Percentiles rank a stretch among this genome's conserved stretches.
phyloP scores from a whole-genome alignment of 2,888 invertebrate species.

The Pseudococcus jackbeardsleyi region DNA sequence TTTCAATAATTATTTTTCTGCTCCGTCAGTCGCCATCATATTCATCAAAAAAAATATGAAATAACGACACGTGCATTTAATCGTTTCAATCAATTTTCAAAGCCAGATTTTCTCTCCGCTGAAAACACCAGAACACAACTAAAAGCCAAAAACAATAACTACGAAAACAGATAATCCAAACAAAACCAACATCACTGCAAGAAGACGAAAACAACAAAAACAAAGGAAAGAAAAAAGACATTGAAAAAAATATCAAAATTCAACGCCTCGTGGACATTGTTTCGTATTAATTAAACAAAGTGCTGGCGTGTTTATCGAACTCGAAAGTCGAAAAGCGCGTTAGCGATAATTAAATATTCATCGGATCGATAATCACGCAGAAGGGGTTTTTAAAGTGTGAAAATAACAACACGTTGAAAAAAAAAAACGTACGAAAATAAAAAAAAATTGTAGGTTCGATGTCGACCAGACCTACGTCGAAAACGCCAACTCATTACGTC shows the following conservation, averaged over 20 bases:
- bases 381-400: neutral
- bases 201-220: too few species aligned
- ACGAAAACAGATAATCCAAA: too few species aligned
- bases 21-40: too few species aligned
- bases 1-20: too few species aligned
- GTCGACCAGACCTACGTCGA: neutral
- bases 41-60: too few species aligned
- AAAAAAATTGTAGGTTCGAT: neutral
- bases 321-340: constrained; percentile 4
- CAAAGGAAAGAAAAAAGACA: too few species aligned
- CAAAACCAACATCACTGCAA: too few species aligned
- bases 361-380: neutral
- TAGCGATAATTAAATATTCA: constrained; percentile 26
- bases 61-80: too few species aligned
- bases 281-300: neutral
- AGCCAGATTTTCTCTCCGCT: too few species aligned
- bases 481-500: constrained; percentile 30
- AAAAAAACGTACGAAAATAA: neutral
- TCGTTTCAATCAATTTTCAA: too few species aligned
- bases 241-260: neutral
- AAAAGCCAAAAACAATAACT: too few species aligned
- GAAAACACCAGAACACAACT: too few species aligned
- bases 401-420: neutral
- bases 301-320: neutral
- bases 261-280: neutral